These are phyloP conservation scores for Phymorhynchus buccinoides DNA, from an alignment of 1,140 invertebrate genomes.

Conservation along the genomic window DNA sequence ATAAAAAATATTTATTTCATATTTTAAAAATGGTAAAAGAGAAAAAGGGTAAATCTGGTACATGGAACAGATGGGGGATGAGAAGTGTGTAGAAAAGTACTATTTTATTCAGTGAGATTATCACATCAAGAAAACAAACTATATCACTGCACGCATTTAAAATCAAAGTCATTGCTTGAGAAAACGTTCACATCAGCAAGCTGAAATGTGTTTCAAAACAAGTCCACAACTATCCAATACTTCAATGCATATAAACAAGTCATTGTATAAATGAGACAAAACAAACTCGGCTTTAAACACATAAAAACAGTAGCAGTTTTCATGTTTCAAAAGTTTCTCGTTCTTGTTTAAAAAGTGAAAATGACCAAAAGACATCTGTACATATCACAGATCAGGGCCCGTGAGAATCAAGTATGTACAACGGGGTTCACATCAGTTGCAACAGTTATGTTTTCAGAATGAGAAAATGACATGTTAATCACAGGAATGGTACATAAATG, in stretches of 20 bases:
- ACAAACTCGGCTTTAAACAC: background rate
- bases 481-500: background rate
- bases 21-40: background rate
- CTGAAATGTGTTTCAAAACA: too few relatives aligned
- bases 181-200: too few relatives aligned
- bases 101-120: background rate
- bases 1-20: background rate
- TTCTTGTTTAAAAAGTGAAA: background rate
- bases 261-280: background rate
- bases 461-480: background rate
- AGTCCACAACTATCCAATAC: background rate
- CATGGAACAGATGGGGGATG: background rate
- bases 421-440: background rate
- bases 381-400: constrained; percentile 2
- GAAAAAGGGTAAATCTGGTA: background rate
- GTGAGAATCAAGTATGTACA: background rate
- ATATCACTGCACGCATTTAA: background rate
- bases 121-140: background rate
- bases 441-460: background rate
- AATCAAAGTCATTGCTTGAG: background rate
- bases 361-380: background rate
- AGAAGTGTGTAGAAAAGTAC: background rate
- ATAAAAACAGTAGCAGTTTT: background rate
- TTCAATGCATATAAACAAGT: background rate
- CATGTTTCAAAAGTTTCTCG: background rate